Evolutionary conservation across 2,797 vertebrate genomes (phyloP).

Genomic region (Karalla daura): DNA sequence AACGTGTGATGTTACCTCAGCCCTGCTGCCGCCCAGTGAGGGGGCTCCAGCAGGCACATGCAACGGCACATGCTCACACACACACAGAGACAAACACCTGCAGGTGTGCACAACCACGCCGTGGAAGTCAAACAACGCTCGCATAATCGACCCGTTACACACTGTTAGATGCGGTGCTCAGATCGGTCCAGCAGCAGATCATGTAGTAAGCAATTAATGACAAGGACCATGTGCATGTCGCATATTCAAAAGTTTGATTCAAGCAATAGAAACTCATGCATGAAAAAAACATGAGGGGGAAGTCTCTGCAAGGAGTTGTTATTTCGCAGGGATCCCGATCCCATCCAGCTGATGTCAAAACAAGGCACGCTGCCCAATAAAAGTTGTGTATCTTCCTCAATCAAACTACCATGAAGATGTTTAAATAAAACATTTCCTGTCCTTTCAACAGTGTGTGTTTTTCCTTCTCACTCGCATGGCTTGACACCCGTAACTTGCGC

Average conservation of each 20-base stretch:
- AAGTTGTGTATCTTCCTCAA: constrained; percentile 41
- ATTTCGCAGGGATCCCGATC: too few relatives aligned
- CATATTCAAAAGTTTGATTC: too few relatives aligned
- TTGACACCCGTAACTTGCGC: constrained; percentile 68
- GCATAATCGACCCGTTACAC: constrained; percentile 19
- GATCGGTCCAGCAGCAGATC: too few relatives aligned
- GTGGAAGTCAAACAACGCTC: constrained; percentile 10
- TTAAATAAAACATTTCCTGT: constrained; percentile 76
- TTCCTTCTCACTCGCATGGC: constrained; percentile 54
- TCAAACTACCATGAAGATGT: constrained; percentile 46
- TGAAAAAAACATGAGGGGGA: too few relatives aligned
- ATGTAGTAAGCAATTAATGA: too few relatives aligned
- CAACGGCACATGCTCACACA: constrained; percentile 44
- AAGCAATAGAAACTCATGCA: too few relatives aligned
- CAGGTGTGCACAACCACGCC: constrained; percentile 24
- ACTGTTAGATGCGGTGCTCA: constrained; percentile 1
- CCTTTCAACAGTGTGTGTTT: constrained; percentile 61
- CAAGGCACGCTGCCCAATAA: constrained; percentile 8
- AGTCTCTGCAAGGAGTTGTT: too few relatives aligned
- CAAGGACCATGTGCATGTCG: too few relatives aligned
- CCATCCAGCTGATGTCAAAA: background rate
- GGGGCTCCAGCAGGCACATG: constrained; percentile 61
- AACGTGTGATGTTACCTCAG: constrained; percentile 68
- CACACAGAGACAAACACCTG: constrained; percentile 43
- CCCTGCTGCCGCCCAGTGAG: constrained; percentile 66